Conservation (phyloP, 2,888 invertebrate genomes). For the Cyclophora punctaria region DNA sequence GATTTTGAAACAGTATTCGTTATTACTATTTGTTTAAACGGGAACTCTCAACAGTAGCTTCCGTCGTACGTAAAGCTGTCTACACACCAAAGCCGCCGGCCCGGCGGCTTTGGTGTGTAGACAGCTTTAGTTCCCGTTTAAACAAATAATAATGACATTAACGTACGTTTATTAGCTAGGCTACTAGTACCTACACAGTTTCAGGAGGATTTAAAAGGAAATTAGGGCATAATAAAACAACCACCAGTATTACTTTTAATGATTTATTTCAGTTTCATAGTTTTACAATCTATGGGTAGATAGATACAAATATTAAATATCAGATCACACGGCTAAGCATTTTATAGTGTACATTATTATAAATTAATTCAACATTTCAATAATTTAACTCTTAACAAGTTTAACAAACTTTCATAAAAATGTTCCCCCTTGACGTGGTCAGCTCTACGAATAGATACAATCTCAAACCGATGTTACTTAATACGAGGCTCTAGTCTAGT, state of each 20-base stretch:
- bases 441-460: slow-evolving; percentile 18
- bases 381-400: slow-evolving; percentile 68
- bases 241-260: slow-evolving; percentile 59
- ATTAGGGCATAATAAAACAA: slow-evolving; percentile 38
- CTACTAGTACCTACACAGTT: too few relatives aligned
- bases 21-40: too few relatives aligned
- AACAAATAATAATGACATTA: too few relatives aligned
- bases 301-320: slow-evolving; percentile 59
- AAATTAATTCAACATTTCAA: slow-evolving; percentile 68
- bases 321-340: slow-evolving; percentile 73
- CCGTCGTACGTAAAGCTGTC: too few relatives aligned
- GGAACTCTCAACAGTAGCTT: too few relatives aligned
- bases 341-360: slow-evolving; percentile 65
- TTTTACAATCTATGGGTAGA: slow-evolving; percentile 70
- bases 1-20: too few relatives aligned
- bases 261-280: slow-evolving; percentile 69
- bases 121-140: too few relatives aligned
- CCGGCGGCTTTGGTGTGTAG: too few relatives aligned
- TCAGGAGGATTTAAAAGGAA: too few relatives aligned
- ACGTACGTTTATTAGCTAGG: too few relatives aligned
- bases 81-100: too few relatives aligned
- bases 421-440: slow-evolving; percentile 62
- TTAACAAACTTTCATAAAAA: slow-evolving; percentile 48
- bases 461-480: neutral
- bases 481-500: slow-evolving; percentile 47